Conservation (phyloP, 2,888 invertebrate genomes). For the Laspeyria flexula region DNA sequence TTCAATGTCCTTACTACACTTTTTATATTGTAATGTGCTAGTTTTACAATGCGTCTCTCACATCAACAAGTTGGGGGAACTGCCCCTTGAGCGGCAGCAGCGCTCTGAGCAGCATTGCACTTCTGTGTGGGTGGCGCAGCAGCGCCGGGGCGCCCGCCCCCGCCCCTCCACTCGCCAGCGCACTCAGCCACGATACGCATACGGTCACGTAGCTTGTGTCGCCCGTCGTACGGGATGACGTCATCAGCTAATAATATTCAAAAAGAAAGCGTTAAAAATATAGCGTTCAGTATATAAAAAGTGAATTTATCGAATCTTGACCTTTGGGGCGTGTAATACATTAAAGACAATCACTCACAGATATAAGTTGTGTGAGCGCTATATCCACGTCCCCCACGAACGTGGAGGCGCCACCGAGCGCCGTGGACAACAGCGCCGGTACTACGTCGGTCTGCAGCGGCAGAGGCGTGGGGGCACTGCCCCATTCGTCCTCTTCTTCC, state of each 20-base stretch:
- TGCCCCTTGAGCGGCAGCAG: constrained; percentile 46
- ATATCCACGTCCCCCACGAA: constrained; percentile 65
- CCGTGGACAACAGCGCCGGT: constrained; percentile 61
- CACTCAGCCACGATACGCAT: constrained; percentile 50
- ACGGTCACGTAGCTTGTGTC: constrained; percentile 35
- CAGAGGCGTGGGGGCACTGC: constrained; percentile 33
- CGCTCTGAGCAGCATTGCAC: constrained; percentile 65
- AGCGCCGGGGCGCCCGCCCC: constrained; percentile 41
- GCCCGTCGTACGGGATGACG: constrained; percentile 13
- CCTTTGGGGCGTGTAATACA: too few relatives aligned
- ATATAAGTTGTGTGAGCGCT: constrained; percentile 65
- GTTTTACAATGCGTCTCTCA: constrained; percentile 10
- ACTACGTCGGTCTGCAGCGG: constrained; percentile 56
- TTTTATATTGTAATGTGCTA: too few relatives aligned
- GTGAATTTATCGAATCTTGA: too few relatives aligned
- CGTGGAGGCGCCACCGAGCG: constrained; percentile 58
- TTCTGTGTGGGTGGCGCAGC: constrained; percentile 57
- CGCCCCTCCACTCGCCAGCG: constrained; percentile 36
- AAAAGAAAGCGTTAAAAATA: background rate
- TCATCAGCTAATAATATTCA: constrained; percentile 46
- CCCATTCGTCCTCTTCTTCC: constrained; percentile 64
- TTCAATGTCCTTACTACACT: too few relatives aligned
- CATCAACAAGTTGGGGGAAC: constrained; percentile 44
- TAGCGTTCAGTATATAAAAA: too few relatives aligned
- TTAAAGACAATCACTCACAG: constrained; percentile 49